These are phyloP conservation scores for Latheticus oryzae DNA, from an alignment of 2,888 invertebrate genomes.

Conservation along the genomic window DNA sequence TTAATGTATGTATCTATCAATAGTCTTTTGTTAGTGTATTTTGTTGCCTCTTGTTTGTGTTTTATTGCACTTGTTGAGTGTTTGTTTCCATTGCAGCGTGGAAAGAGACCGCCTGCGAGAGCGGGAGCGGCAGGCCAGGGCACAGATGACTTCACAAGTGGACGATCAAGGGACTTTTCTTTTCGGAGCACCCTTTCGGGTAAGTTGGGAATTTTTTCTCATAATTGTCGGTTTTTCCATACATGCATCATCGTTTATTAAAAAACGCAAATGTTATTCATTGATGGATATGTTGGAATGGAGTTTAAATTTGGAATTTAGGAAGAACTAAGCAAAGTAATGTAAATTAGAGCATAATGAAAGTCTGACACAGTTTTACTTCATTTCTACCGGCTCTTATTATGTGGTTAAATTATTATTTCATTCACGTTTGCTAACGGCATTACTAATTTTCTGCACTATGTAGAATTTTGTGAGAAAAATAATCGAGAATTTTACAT, in stretches of 20 bases:
- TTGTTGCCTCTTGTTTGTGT: conserved; percentile 34
- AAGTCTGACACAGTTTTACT: conserved; percentile 13
- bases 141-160: conserved; percentile 77
- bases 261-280: conserved; percentile 17
- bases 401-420: too few species aligned
- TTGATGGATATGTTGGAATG: conserved; percentile 22
- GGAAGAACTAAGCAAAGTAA: conserved; percentile 19
- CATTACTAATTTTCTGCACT: too few species aligned
- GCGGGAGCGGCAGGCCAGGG: conserved; percentile 81
- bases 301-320: conserved; percentile 24
- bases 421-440: conserved; percentile 18
- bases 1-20: too few species aligned
- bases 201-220: conserved; percentile 61
- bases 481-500: too few species aligned
- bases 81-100: conserved; percentile 61
- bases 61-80: conserved; percentile 47
- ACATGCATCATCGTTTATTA: too few species aligned
- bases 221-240: conserved; percentile 14
- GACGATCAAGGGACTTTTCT: conserved; percentile 73
- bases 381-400: too few species aligned
- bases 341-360: conserved; percentile 25
- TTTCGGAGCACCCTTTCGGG: conserved; percentile 76
- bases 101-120: conserved; percentile 83
- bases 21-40: conserved; percentile 16
- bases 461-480: too few species aligned